Conservation (phyloP, 2,113 vertebrate genomes). For the Grantiella picta region DNA sequence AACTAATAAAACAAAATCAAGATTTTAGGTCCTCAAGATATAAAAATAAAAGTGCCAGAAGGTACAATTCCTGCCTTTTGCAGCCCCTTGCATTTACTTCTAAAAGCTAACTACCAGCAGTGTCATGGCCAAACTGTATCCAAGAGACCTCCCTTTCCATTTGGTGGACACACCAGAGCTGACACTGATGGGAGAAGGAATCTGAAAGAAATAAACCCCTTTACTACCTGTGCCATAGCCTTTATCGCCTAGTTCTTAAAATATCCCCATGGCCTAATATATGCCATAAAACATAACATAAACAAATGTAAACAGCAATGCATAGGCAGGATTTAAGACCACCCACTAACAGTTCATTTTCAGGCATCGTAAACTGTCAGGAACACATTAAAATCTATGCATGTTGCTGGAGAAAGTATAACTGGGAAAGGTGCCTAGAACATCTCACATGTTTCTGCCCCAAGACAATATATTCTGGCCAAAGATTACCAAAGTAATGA, state of each 20-base stretch:
- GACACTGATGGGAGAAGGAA: neutral
- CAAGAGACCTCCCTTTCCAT: neutral
- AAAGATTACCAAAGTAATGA: constrained; percentile 30
- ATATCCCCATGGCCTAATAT: constrained; percentile 12
- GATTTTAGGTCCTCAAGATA: neutral
- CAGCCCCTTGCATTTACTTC: neutral
- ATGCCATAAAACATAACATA: neutral
- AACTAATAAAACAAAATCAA: neutral
- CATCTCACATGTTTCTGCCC: constrained; percentile 42
- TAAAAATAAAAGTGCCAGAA: neutral
- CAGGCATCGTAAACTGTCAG: constrained; percentile 9
- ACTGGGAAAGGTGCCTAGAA: constrained; percentile 51
- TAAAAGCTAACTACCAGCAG: neutral
- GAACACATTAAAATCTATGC: constrained; percentile 25
- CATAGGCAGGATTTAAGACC: constrained; percentile 30
- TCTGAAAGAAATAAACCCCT: constrained; percentile 4
- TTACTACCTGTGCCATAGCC: neutral
- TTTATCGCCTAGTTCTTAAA: constrained; percentile 2
- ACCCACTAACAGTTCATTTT: constrained; percentile 30
- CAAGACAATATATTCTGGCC: constrained; percentile 39
- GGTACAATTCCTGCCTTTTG: neutral
- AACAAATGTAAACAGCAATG: constrained; percentile 25
- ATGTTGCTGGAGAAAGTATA: constrained; percentile 3
- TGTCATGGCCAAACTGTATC: neutral
- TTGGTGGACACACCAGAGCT: neutral